Conservation (phyloP, 2,888 invertebrate genomes). For the Buathra laborator region DNA sequence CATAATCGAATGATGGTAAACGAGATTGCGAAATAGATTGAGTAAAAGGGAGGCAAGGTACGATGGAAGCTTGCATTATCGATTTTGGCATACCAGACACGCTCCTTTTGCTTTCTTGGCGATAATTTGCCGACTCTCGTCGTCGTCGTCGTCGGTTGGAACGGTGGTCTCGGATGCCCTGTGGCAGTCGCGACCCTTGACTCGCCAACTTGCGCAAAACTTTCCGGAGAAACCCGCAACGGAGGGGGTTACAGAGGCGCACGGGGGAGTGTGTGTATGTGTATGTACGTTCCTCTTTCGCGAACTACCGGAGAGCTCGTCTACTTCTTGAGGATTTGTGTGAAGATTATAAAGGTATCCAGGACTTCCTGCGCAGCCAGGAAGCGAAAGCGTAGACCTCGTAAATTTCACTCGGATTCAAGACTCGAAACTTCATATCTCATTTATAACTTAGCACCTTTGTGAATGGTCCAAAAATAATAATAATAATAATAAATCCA, state of each 20-base stretch:
- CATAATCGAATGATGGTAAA: neutral
- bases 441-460: slow-evolving; percentile 41
- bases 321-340: slow-evolving; percentile 57
- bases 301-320: slow-evolving; percentile 31
- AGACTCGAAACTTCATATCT: slow-evolving; percentile 56
- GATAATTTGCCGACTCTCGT: slow-evolving; percentile 80
- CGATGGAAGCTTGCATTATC: slow-evolving; percentile 75
- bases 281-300: slow-evolving; percentile 33
- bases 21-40: slow-evolving; percentile 32
- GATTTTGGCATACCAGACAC: slow-evolving; percentile 83
- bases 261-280: neutral
- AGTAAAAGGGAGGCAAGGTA: slow-evolving; percentile 49
- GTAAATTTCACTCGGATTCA: slow-evolving; percentile 60
- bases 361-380: slow-evolving; percentile 49
- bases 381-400: slow-evolving; percentile 49
- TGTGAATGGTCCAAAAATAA: slow-evolving; percentile 46
- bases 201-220: slow-evolving; percentile 67
- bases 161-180: slow-evolving; percentile 56
- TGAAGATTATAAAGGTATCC: slow-evolving; percentile 65
- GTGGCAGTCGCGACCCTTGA: slow-evolving; percentile 68
- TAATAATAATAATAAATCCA: no score
- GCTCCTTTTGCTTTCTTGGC: slow-evolving; percentile 81
- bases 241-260: neutral
- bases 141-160: slow-evolving; percentile 49
- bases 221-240: slow-evolving; percentile 61